A percentile compares a stretch with the other conserved stretches of the same genome.
Evolutionary conservation across 1,140 invertebrate genomes (phyloP).

Genomic region (Subanguina moxae): DNA sequence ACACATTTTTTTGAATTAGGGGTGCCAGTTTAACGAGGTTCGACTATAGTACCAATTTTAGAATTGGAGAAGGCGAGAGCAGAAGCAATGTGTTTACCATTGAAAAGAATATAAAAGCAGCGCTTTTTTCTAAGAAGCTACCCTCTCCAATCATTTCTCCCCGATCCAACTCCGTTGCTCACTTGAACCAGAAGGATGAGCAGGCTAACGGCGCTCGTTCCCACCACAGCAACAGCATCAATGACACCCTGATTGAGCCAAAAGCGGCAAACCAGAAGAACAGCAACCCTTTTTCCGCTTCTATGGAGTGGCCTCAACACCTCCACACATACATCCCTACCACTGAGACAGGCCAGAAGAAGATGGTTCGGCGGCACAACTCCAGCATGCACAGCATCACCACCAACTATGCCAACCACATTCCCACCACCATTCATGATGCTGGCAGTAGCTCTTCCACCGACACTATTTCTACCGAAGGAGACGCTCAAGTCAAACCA

Average conservation of each 20-base stretch:
- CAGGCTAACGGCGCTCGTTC: background rate
- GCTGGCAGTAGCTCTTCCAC: too few species aligned
- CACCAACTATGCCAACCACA: too few species aligned
- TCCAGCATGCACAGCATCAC: too few species aligned
- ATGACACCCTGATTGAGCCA: background rate
- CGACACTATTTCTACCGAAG: too few species aligned
- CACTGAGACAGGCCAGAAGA: too few species aligned
- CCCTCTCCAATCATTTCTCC: background rate
- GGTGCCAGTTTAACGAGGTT: too few species aligned
- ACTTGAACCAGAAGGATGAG: background rate
- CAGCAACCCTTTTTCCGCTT: background rate
- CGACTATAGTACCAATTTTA: conserved; percentile 14
- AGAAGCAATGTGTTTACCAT: conserved; percentile 40
- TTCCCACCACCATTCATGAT: too few species aligned
- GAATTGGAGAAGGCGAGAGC: conserved; percentile 38
- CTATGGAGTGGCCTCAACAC: conserved; percentile 5
- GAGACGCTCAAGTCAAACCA: too few species aligned
- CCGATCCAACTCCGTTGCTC: conserved; percentile 9
- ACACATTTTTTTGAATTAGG: too few species aligned
- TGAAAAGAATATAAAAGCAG: conserved; percentile 39
- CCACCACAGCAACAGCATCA: background rate
- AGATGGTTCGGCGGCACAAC: too few species aligned
- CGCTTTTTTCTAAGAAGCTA: conserved; percentile 22
- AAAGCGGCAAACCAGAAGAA: background rate
- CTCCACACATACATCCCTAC: background rate